Evolutionary conservation across 53 echinoderm and acorn worm species (phyloP).

Genomic region (Patiria pectinifera): DNA sequence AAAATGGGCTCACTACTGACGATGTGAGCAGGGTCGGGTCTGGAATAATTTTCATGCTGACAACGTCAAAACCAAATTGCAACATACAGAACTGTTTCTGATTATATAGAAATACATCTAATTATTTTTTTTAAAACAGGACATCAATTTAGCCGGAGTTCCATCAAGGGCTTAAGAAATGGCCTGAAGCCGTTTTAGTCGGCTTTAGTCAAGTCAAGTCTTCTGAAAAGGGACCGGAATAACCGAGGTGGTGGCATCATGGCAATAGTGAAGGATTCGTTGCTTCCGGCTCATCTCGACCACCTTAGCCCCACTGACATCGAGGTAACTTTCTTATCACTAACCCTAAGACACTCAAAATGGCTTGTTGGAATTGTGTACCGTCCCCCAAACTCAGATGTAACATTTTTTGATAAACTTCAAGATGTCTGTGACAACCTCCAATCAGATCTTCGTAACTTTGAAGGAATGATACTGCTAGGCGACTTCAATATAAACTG

Average conservation of each 20-base stretch:
- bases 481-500: constrained; percentile 41
- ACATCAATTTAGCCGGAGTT: too few species aligned
- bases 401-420: constrained; percentile 13
- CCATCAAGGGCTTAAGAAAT: too few species aligned
- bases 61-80: too few species aligned
- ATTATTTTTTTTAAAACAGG: too few species aligned
- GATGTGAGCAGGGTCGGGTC: too few species aligned
- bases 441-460: neutral
- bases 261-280: constrained; percentile 22
- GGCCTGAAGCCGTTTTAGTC: too few species aligned
- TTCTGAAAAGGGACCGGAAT: too few species aligned
- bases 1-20: too few species aligned
- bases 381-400: constrained; percentile 1
- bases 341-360: neutral
- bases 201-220: too few species aligned
- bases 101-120: too few species aligned
- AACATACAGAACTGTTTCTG: too few species aligned
- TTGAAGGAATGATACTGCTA: constrained; percentile 16
- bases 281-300: constrained; percentile 12
- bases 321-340: constrained; percentile 6
- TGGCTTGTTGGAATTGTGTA: constrained; percentile 33
- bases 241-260: constrained; percentile 27
- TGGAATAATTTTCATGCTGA: too few species aligned
- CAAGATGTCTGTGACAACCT: constrained; percentile 3
- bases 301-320: constrained; percentile 2